Percentiles rank a stretch among this genome's conserved stretches.
These are phyloP conservation scores for Burhinus oedicnemus DNA, from an alignment of 2,113 vertebrate genomes.

Conservation along the genomic window DNA sequence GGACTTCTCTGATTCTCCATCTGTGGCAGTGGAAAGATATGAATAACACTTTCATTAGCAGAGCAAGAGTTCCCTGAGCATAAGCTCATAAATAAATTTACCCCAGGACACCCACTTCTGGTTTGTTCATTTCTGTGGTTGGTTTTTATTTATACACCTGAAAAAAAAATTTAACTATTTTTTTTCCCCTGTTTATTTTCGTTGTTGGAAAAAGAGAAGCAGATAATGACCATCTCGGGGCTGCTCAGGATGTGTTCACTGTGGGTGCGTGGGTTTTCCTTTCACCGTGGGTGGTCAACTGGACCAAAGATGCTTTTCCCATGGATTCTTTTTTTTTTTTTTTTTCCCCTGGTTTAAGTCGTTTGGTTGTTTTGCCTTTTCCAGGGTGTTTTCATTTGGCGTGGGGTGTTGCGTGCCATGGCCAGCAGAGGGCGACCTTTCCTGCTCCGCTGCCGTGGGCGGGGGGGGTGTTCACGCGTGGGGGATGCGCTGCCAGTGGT, in stretches of 20 bases:
- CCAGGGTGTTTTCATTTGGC: accelerated
- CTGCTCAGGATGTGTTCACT: neutral
- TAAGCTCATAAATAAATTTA: accelerated
- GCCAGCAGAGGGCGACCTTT: neutral
- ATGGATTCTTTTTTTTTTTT: too few relatives aligned
- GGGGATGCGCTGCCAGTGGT: neutral
- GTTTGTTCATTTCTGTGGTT: neutral
- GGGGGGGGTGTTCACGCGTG: neutral
- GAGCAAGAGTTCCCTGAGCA: neutral
- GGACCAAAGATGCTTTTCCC: neutral
- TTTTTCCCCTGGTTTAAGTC: too few relatives aligned
- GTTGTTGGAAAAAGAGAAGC: neutral
- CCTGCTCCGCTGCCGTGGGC: neutral
- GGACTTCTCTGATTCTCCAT: neutral
- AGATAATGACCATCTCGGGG: accelerated
- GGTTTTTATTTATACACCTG: neutral
- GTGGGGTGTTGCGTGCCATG: neutral
- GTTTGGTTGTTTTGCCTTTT: neutral
- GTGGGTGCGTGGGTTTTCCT: neutral
- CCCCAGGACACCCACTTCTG: neutral
- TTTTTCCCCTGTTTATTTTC: neutral
- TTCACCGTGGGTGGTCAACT: neutral
- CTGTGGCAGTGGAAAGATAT: neutral
- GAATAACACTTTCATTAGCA: neutral
- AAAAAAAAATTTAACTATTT: neutral